These are phyloP conservation scores for Chloroceryle amazona DNA, from an alignment of 2,797 vertebrate species.

Conservation along the genomic window DNA sequence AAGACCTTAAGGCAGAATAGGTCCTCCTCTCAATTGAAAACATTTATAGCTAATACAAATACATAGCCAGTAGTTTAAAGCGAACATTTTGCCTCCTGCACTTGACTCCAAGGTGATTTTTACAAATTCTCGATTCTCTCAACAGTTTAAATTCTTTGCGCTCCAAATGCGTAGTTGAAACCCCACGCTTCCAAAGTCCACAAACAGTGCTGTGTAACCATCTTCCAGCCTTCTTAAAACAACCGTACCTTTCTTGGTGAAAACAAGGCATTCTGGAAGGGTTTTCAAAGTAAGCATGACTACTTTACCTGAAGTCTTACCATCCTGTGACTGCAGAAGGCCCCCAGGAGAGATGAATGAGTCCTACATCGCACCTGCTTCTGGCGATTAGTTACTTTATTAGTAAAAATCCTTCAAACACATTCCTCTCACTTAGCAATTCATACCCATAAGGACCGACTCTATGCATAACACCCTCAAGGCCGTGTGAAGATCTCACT, in stretches of 20 bases:
- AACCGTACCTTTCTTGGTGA: not conserved
- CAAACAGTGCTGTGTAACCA: rapidly evolving
- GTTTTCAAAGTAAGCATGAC: not conserved
- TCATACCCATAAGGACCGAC: not conserved
- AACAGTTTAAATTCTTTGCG: not conserved
- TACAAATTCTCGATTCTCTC: not conserved
- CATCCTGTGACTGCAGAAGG: not conserved
- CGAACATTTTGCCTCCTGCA: not conserved
- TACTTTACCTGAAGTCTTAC: not conserved
- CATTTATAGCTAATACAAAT: not conserved
- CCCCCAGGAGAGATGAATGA: not conserved
- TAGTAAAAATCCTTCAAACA: not conserved
- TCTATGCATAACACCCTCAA: not conserved
- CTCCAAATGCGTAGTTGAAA: not conserved
- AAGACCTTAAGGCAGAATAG: not conserved
- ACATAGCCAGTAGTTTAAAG: not conserved
- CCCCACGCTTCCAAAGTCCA: not conserved
- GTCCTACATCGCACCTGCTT: not conserved
- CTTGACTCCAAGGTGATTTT: not conserved
- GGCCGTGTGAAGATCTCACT: not conserved
- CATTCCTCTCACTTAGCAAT: not conserved
- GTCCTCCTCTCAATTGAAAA: not conserved
- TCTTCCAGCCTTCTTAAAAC: not conserved
- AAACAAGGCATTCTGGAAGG: not conserved
- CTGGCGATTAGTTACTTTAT: not conserved